Evolutionary conservation across 2,888 invertebrate genomes (phyloP), one percentile per base, ranked within the genome.

Genomic region (Thymelicus sylvestris): DNA sequence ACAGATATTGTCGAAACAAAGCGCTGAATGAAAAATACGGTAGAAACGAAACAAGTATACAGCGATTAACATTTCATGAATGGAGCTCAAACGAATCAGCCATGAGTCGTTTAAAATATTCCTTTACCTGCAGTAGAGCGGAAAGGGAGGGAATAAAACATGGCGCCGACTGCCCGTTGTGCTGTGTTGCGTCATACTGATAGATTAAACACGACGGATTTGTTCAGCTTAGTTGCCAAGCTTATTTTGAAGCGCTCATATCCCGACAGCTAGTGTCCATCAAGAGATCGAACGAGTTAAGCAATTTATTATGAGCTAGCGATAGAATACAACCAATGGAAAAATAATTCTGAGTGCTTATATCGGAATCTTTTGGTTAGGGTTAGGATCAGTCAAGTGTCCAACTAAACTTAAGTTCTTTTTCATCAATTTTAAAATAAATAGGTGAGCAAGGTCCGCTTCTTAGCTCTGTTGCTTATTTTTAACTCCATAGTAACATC

Each of bases 51-150:
- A 63, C 38, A 66, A 72, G n/a, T 19, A 47, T 44, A 41, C 47
- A 44, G 19, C 67, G 74, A 83, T 86, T 84, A 84, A 86, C 85
- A 85, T 86, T 87, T 69, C 50, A 64, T 64, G 64, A 69, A 48
- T 39, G 38, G 74, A 81, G 78, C 75, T 78, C 80, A 81, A 83
- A 82, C 83, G 83, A 84, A 84, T 85, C 83, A 82, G 55, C 84
- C 83, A 86, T 86, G 84, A 83, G 81, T 74, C 84, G 80, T 75
- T 72, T 73, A 74, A 80, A 80, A 83, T 84, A 83, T 83, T 84
- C 80, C 76, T 80, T 81, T 84, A 83, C 84, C 78, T 75, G 76
- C 74, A 75, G 74, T 6, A 24, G 15, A 52, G 52, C 61, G 50
- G 74, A 72, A 73, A 77, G 73, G 74, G 70, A 78, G 82, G 80